Evolutionary conservation across 37 sponge, comb jelly and placozoan species (phyloP), one percentile per base, ranked within the genome.

Genomic region (Geodia barretti): DNA sequence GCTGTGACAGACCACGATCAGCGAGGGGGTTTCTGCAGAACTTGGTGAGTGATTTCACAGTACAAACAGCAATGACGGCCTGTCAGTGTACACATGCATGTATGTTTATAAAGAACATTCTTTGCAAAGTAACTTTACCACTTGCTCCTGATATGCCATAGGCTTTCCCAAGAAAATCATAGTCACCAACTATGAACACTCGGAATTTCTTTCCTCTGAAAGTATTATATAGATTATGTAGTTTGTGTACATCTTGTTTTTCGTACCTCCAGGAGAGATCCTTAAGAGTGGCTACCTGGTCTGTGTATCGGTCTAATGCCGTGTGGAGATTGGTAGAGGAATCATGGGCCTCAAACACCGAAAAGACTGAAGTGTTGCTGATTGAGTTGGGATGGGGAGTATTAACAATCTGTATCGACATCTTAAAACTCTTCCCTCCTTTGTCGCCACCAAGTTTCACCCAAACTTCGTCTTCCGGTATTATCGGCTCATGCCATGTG

Each of bases 51-150:
- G 9, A 86, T 78, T 5, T 39, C 20, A 36, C 86, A 78, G 79
- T 75, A 86, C 24, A 86, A 39, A 36, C 87, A 85, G 61, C 87
- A 86, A 60, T 79, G 80, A 19, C 87, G 80, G 4, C 87, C 87
- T 86, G 62, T 0, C 34, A 11, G 34, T 40, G 26, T 26, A 54
- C 42, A 38, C n/a, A n/a, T n/a, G n/a, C n/a, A n/a, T n/a, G n/a
- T n/a, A n/a, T n/a, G n/a, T n/a, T n/a, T n/a, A n/a, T n/a, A n/a
- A n/a, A n/a, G n/a, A n/a, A n/a, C n/a, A n/a, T n/a, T n/a, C n/a
- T n/a, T n/a, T n/a, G n/a, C n/a, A n/a, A n/a, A n/a, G n/a, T 9
- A 29, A 3, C 20, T 33, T 67, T 75, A 83, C 84, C 84, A 43
- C 25, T 47, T 8, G 75, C 76, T 32, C 84, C 84, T 26, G 84